Evolutionary conservation across 2,797 vertebrate species (phyloP), one percentile per base, ranked within the genome.

Genomic region (Bucorvus abyssinicus): DNA sequence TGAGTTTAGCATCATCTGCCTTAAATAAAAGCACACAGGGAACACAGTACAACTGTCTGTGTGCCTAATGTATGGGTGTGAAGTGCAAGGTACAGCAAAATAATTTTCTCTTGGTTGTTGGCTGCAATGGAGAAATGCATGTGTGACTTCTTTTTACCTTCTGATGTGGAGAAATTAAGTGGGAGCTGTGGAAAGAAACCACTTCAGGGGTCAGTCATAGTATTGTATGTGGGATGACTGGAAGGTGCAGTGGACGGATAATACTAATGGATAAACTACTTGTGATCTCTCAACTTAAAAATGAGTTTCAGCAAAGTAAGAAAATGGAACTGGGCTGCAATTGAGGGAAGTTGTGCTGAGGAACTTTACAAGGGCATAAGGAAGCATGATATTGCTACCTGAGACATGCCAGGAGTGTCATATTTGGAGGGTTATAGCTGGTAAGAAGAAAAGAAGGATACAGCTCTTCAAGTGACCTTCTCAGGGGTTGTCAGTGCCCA

Each of bases 321-420:
- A 20, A 55, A 50, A 55, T 3, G 10, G 16, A 47, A 3, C 22
- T 29, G 22, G 38, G 47, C 56, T 87, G 59, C 21, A 14, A 0
- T 2, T 27, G 29, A 38, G n/a, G 50, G 34, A 64, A 22, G 11
- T 8, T 42, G 26, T 26, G 21, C 7, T 7, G 23, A 57, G 21
- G 16, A 45, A 7, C 22, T 12, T 45, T 5, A 10, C 11, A 5
- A 64, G 13, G 10, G 50, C 6, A 3, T 3, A 4, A 53, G 21
- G 34, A 16, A 69, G 34, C 16, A 2, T 1, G 12, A 0, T 9
- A 2, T 12, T 77, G 30, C 17, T 19, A 18, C 32, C 16, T 0
- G 3, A 7, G 60, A n/a, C 10, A 61, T 0, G 0, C 5, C 4
- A 4, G 32, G 15, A 88, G 12, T 10, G 6, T 21, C 0, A 0